Percentiles rank a stretch among this genome's conserved stretches.
Evolutionary conservation across 1,140 invertebrate species (phyloP).

Genomic region (Mizuhopecten yessoensis): DNA sequence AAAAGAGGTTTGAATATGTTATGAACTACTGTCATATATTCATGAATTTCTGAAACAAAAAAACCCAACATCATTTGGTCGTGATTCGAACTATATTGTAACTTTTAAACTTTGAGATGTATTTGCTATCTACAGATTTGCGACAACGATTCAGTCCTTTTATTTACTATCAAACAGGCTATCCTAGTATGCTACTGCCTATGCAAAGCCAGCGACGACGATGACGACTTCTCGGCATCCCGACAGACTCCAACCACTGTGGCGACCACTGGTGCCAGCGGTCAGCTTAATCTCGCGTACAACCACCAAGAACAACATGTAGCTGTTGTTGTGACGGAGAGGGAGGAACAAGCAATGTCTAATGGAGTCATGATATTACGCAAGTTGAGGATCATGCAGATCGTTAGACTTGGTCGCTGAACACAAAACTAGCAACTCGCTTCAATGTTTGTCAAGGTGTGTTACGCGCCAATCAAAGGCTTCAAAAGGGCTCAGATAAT

Average conservation of each 20-base stretch:
- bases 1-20: no score
- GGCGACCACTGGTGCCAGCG: neutral
- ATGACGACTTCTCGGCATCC: neutral
- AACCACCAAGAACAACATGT: neutral
- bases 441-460: no score
- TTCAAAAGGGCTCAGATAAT: no score
- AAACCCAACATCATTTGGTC: no score
- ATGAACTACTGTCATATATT: no score
- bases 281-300: neutral
- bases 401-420: neutral
- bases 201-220: neutral
- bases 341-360: neutral
- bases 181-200: neutral
- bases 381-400: slow-evolving; percentile 3
- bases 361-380: neutral
- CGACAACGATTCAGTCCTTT: neutral
- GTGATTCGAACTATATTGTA: no score
- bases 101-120: no score
- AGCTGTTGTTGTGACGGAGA: neutral
- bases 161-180: neutral
- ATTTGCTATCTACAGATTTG: neutral
- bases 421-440: no score
- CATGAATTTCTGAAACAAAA: no score
- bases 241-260: neutral
- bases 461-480: no score